Evolutionary conservation across 92 coral and sea anemone species (phyloP), one percentile per base, ranked within the genome.

Genomic region (Anthopleura xanthogrammica): DNA sequence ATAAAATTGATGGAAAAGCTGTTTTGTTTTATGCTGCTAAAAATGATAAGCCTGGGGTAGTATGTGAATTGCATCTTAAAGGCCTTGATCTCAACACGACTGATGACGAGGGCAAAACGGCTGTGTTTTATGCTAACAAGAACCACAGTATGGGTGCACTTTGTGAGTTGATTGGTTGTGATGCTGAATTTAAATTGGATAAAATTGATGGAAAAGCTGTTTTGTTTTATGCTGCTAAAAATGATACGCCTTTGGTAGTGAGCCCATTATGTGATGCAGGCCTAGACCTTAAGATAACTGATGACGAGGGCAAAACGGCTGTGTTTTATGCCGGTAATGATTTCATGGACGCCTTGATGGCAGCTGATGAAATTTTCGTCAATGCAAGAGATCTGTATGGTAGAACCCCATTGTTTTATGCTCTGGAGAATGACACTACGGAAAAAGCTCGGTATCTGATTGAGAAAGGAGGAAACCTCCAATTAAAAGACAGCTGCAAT

Each of bases 361-460:
- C 3, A 8, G 14, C 0, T 7, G 2, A 12, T 66, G 73, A 66
- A 66, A 0, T 24, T 66, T 66, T 24, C 14, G 2, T 24, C 24
- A 24, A 66, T 66, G 41, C 73, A 66, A 66, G 73, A 66, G 73
- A 66, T 66, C 40, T 1, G 12, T 66, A 66, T 66, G 73, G 73
- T 14, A 66, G 73, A 23, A 66, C 73, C 0, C 36, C 73, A 10
- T 4, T 66, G 0, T 66, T 66, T 4, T 66, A n/a, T 66, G 73
- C 73, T 66, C 8, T 64, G 29, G 11, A 57, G 20, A 24, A 4
- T 48, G n/a, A n/a, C 8, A 48, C 8, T 8, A 48, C 52, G 4
- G 52, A 9, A 48, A 4, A 48, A 48, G 73, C 73, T 66, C 39
- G 24, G 16, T 8, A 24, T 22, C 73, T 66, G 24, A 66, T 66